A percentile compares a stretch with the other conserved stretches of the same genome.
Conservation (phyloP, 1,140 invertebrate genomes). For the Bombyx mori region ASM3026992v2 NC_085124.1:9030501-9031000, state of each 20-base stretch:
- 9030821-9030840: neutral
- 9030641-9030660: slow-evolving; percentile 66
- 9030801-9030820: slow-evolving; percentile 28
- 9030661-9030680: slow-evolving; percentile 43
- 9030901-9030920: too few species aligned
- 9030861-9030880: too few species aligned
- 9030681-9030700: slow-evolving; percentile 68
- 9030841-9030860: too few species aligned
- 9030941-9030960: too few species aligned
- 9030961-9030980: too few species aligned
- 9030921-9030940: too few species aligned
- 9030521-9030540: too few species aligned
- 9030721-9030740: slow-evolving; percentile 63
- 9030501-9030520: too few species aligned
- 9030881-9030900: too few species aligned
- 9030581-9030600: slow-evolving; percentile 41
- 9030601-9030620: slow-evolving; percentile 66
- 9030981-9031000: neutral
- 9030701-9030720: slow-evolving; percentile 69
- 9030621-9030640: slow-evolving; percentile 65
- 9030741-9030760: slow-evolving; percentile 68
- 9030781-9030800: slow-evolving; percentile 29
- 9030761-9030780: slow-evolving; percentile 42
- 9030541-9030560: too few species aligned
- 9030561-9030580: too few species aligned